These are phyloP conservation scores for Chaetoderma sp. DNA, from an alignment of 2,888 invertebrate species.

Conservation along the genomic window DNA sequence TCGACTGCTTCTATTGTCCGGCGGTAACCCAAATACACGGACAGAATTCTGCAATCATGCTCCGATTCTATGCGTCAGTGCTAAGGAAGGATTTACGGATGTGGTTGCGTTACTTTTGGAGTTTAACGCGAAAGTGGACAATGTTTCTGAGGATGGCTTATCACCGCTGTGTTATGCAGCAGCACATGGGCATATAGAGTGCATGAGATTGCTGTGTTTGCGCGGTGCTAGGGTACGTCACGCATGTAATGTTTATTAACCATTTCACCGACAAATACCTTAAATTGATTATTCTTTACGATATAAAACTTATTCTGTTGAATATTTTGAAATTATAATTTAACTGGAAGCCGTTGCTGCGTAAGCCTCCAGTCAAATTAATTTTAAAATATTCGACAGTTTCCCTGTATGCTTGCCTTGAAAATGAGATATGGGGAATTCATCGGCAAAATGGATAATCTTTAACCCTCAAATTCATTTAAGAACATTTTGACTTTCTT, in stretches of 20 bases:
- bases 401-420: too few species aligned
- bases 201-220: slow-evolving; percentile 75
- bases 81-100: slow-evolving; percentile 90
- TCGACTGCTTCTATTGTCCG: slow-evolving; percentile 86
- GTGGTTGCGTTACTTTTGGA: slow-evolving; percentile 92
- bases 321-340: too few species aligned
- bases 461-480: too few species aligned
- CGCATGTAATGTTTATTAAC: neutral
- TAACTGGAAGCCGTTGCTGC: too few species aligned
- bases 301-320: too few species aligned
- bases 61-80: slow-evolving; percentile 88
- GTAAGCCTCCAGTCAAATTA: too few species aligned
- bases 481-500: too few species aligned
- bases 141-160: slow-evolving; percentile 87
- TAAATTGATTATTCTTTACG: too few species aligned
- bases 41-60: slow-evolving; percentile 75
- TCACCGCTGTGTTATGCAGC: slow-evolving; percentile 90
- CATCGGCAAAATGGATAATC: too few species aligned
- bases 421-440: too few species aligned
- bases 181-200: slow-evolving; percentile 87
- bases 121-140: slow-evolving; percentile 90
- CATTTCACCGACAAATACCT: too few species aligned
- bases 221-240: slow-evolving; percentile 68
- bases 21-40: slow-evolving; percentile 86
- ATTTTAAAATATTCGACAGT: too few species aligned